Percentiles rank a stretch among this genome's conserved stretches.
Evolutionary conservation across 2,113 vertebrate genomes (phyloP).

Genomic region (Hymenochirus boettgeri): DNA sequence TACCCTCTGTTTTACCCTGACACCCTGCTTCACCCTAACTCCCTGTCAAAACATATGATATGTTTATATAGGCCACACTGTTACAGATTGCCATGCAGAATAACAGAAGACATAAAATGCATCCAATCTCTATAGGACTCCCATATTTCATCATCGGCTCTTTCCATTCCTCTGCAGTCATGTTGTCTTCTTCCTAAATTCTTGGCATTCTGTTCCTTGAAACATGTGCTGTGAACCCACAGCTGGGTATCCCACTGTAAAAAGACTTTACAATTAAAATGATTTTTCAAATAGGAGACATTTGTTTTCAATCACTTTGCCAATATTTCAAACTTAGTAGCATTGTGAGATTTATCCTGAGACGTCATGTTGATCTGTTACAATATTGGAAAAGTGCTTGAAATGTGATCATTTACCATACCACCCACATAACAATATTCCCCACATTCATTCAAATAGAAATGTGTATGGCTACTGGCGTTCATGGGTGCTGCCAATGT

Average conservation of each 20-base stretch:
- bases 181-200: conserved; percentile 39
- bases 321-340: neutral
- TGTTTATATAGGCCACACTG: conserved; percentile 70
- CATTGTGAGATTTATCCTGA: no score
- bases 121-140: conserved; percentile 56
- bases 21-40: conserved; percentile 76
- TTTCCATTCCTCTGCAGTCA: conserved; percentile 14
- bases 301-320: conserved; percentile 30
- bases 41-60: conserved; percentile 75
- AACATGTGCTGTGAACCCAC: neutral
- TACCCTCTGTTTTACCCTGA: conserved; percentile 88
- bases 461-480: no score
- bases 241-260: neutral
- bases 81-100: conserved; percentile 64
- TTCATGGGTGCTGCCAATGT: no score
- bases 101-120: conserved; percentile 66
- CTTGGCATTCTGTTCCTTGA: neutral
- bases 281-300: conserved; percentile 24
- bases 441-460: no score
- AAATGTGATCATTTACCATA: no score
- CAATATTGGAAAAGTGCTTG: no score
- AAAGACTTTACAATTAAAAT: neutral
- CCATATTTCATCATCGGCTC: conserved; percentile 57
- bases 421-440: no score
- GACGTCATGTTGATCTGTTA: no score